phyloP scores from a whole-genome alignment of 2,113 vertebrate species.

The Chamaea fasciata region DNA sequence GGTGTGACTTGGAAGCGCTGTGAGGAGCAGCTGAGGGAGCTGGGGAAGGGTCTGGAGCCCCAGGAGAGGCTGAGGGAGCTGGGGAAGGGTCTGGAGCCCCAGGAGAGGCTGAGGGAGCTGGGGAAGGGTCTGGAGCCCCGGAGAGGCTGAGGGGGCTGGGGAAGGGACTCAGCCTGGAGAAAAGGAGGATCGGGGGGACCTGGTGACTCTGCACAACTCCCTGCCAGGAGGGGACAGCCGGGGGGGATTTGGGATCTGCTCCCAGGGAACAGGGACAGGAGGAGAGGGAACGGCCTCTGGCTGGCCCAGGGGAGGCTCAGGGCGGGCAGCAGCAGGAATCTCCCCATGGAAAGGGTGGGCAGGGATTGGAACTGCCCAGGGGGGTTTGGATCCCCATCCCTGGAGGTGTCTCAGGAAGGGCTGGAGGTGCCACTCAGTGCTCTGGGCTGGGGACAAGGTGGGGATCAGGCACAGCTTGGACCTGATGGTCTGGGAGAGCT shows the following conservation, averaged over 20 bases:
- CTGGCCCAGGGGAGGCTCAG: neutral
- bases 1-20: neutral
- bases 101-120: neutral
- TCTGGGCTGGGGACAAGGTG: neutral
- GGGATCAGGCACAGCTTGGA: rapidly evolving
- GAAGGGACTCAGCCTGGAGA: neutral
- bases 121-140: neutral
- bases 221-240: neutral
- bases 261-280: neutral
- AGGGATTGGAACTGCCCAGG: rapidly evolving
- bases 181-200: neutral
- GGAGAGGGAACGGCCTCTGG: neutral
- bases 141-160: neutral
- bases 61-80: neutral
- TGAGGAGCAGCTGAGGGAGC: neutral
- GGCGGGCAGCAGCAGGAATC: rapidly evolving
- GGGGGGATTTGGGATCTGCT: neutral
- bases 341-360: rapidly evolving
- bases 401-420: rapidly evolving
- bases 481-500: rapidly evolving
- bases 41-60: neutral
- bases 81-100: neutral
- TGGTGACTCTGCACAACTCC: neutral
- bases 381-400: neutral
- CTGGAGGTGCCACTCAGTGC: neutral